These are phyloP conservation scores for Antedon mediterranea DNA, from an alignment of 53 echinoderm and acorn worm genomes.

Conservation along the genomic window DNA sequence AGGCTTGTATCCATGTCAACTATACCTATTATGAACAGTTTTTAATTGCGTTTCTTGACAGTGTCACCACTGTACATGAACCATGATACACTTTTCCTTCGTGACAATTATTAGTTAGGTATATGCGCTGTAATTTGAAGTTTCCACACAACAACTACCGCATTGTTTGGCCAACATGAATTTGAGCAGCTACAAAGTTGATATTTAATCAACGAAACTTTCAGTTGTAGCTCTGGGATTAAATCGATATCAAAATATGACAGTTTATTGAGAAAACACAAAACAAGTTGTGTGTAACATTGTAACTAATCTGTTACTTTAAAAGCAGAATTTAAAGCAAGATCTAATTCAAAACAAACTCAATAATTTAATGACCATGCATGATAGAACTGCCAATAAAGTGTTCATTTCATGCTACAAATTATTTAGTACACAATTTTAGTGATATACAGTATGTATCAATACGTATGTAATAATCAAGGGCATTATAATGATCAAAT, in stretches of 20 bases:
- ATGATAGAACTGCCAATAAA: no score
- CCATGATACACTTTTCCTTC: not conserved
- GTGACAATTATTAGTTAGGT: not conserved
- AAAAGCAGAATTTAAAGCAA: no score
- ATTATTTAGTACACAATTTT: no score
- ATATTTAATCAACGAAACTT: not conserved
- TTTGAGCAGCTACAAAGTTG: not conserved
- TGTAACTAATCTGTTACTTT: not conserved
- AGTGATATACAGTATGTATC: no score
- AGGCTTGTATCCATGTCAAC: not conserved
- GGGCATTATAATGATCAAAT: no score
- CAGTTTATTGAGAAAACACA: not conserved
- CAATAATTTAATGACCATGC: no score
- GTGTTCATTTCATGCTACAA: no score
- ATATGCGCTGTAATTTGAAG: not conserved
- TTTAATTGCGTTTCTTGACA: not conserved
- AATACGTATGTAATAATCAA: no score
- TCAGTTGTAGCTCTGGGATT: not conserved
- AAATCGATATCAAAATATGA: not conserved
- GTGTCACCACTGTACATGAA: not conserved
- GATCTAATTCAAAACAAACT: not conserved
- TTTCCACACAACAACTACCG: not conserved
- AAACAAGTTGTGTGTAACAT: not conserved
- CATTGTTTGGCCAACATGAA: not conserved
- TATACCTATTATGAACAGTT: not conserved